Evolutionary conservation across 37 sponge, comb jelly and placozoan genomes (phyloP).

Genomic region (Halisarca cf. caerulea): DNA sequence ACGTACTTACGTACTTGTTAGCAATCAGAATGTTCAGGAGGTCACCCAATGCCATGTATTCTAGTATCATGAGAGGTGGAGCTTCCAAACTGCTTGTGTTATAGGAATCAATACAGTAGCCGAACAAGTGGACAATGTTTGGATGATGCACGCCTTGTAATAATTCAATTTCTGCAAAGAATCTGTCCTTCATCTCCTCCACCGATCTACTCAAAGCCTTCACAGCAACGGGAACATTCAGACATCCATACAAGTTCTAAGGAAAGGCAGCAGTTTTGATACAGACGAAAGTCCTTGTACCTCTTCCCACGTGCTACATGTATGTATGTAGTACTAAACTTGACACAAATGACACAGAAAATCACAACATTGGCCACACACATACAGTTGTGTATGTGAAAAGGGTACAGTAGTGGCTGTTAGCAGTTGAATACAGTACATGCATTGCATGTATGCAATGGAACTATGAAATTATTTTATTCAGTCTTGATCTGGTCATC

Average conservation of each 20-base stretch:
- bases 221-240: conserved; percentile 58
- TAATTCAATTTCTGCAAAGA: conserved; percentile 49
- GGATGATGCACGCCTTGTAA: conserved; percentile 62
- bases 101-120: conserved; percentile 3
- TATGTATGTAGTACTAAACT: too few relatives aligned
- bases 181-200: conserved; percentile 17
- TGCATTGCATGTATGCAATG: too few relatives aligned
- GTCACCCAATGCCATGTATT: conserved; percentile 70
- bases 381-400: too few relatives aligned
- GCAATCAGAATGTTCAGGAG: conserved; percentile 33
- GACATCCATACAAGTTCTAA: background rate
- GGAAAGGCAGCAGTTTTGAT: background rate
- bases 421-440: too few relatives aligned
- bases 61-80: conserved; percentile 72
- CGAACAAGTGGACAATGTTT: conserved; percentile 60
- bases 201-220: conserved; percentile 46
- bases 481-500: too few relatives aligned
- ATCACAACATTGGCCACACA: too few relatives aligned
- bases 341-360: too few relatives aligned
- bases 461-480: too few relatives aligned
- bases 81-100: background rate
- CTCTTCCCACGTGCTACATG: too few relatives aligned
- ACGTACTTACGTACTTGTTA: conserved; percentile 43
- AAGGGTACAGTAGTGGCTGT: too few relatives aligned
- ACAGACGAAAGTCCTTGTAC: too few relatives aligned